Evolutionary conservation across 2,797 vertebrate species (phyloP), one percentile per base, ranked within the genome.

Genomic region (Gymnodraco acuticeps): DNA sequence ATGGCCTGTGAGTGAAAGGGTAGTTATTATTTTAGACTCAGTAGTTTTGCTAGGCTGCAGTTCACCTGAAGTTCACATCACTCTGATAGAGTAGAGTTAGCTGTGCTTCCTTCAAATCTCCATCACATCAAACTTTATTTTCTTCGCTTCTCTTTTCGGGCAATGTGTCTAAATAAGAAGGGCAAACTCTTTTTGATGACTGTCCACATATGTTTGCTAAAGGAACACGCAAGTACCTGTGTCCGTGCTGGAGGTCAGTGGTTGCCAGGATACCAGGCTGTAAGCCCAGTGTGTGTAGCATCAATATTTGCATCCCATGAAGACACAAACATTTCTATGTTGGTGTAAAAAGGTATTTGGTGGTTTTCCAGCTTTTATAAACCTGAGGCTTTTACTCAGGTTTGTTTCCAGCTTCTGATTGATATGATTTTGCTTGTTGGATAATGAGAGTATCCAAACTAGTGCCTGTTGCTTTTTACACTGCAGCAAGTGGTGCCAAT

Each of bases 41-140:
- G 45, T 11, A 7, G 23, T 62, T 60, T 53, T 52, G 19, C 48
- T 12, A 19, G 17, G 48, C 48, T 2, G 63, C 41, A 27, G 20
- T 23, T 43, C 4, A 1, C 50, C 63, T 61, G 20, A 60, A 33
- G 15, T 46, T 17, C 10, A n/a, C 43, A 43, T 48, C 45, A 33
- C 11, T 33, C 56, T 76, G 63, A 23, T 70, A 48, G 58, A 50
- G 73, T 23, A 47, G 20, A 64, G 60, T 51, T 51, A 41, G 38
- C 12, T 27, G 14, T 31, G 20, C 55, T 65, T 33, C 13, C 46
- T 12, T 42, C 59, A 14, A 41, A 2, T 27, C 46, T 45, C 3
- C 7, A 53, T 59, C 58, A 53, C 60, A n/a, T 63, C 51, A n/a
- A 63, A 67, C 33, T 38, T 46, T 13, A 14, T 15, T 70, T 45